phyloP scores from a whole-genome alignment of 2,888 invertebrate species.

The Trissonchulus sp. region DNA sequence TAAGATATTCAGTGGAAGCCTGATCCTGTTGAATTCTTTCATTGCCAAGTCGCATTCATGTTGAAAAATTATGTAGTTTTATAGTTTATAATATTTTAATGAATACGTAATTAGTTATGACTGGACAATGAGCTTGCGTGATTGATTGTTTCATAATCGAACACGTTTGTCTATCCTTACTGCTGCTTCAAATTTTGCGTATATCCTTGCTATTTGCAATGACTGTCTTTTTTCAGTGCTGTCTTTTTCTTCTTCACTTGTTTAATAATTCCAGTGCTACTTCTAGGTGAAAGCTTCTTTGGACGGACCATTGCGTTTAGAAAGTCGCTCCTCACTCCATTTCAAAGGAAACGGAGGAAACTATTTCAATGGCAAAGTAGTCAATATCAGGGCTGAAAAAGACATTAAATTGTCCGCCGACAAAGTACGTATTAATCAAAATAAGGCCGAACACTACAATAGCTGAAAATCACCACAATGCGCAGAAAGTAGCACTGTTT shows the following conservation, averaged over 20 bases:
- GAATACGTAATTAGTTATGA: too few species aligned
- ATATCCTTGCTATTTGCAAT: not conserved
- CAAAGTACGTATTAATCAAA: conserved; percentile 1
- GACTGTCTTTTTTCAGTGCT: not conserved
- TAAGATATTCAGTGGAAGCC: too few species aligned
- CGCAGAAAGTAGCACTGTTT: too few species aligned
- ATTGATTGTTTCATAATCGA: too few species aligned
- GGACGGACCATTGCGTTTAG: not conserved
- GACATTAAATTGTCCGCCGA: not conserved
- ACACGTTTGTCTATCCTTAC: not conserved
- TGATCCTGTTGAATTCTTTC: too few species aligned
- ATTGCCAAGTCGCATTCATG: too few species aligned
- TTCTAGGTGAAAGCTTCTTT: not conserved
- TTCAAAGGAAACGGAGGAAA: not conserved
- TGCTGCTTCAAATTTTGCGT: not conserved
- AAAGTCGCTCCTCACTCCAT: too few species aligned
- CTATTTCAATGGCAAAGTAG: not conserved
- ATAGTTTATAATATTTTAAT: too few species aligned
- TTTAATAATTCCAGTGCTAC: not conserved
- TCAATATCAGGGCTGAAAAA: not conserved
- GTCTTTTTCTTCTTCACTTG: not conserved
- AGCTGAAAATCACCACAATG: too few species aligned
- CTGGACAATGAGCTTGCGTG: too few species aligned
- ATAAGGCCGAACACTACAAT: too few species aligned
- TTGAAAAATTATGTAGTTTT: too few species aligned